Evolutionary conservation across 2,888 invertebrate species (phyloP), one percentile per base, ranked within the genome.

Genomic region (Pachymerium ferrugineum): DNA sequence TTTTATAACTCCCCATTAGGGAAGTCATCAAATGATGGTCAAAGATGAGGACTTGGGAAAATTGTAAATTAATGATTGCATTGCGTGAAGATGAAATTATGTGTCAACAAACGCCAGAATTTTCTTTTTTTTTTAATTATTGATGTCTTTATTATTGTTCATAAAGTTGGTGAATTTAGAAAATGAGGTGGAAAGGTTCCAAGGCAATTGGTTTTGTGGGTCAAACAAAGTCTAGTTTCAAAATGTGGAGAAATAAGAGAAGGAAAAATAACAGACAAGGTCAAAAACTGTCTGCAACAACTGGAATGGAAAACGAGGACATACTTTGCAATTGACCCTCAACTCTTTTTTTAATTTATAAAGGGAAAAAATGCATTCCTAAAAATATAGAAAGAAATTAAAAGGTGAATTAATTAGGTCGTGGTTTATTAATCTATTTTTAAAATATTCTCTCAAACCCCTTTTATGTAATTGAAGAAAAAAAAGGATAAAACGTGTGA

Each of bases 201-300:
- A 54, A 54, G 47, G 47, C 47, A 54, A 54, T 54, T 54, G 47
- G 47, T 54, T 54, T 54, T 54, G 47, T 54, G 47, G 47, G 47
- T 54, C 47, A 54, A 54, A 54, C 47, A 22, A 16, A 54, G 47
- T 42, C 42, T 42, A 42, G 42, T 54, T 54, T 54, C 16, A 54
- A 54, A 54, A 54, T 54, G 19, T 54, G 38, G 47, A 54, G 47
- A 54, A 54, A 54, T 54, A 54, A 54, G 47, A 54, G 47, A 54
- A 54, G 47, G 47, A 54, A 54, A 54, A 54, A 54, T 54, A 54
- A 54, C 47, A 54, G 47, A 54, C 47, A 54, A 54, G 47, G 47
- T 54, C 47, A 54, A 54, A 54, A 54, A 54, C 47, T 54, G 47
- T 54, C 47, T 54, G 47, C 19, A 54, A 54, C 47, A 54, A 54